phyloP scores from a whole-genome alignment of 1,140 invertebrate species.

The Brachionus sp. region DNA sequence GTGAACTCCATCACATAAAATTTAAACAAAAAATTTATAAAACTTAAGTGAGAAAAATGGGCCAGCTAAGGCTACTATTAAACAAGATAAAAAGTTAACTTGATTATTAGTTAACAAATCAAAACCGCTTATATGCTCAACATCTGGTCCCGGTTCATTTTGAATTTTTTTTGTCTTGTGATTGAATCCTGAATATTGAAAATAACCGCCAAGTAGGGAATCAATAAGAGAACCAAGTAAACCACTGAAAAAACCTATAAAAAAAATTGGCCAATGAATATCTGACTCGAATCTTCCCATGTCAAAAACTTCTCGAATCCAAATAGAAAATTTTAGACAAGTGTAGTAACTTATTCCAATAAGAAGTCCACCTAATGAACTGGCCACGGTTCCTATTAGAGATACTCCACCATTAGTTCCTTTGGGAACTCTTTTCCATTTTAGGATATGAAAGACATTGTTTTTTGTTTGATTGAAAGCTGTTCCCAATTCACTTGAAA shows the following conservation, averaged over 20 bases:
- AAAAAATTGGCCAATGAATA: not conserved
- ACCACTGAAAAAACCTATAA: slow-evolving; percentile 3
- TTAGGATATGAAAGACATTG: not conserved
- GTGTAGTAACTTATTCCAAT: not conserved
- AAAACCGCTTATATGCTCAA: not conserved
- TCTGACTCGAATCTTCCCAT: not conserved
- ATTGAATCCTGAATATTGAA: slow-evolving; percentile 14
- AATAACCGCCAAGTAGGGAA: not conserved
- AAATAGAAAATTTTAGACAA: not conserved
- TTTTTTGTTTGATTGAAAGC: slow-evolving; percentile 10
- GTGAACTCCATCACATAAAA: too few species aligned
- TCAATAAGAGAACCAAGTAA: slow-evolving; percentile 16
- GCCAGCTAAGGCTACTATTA: not conserved
- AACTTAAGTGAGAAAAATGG: slow-evolving; percentile 1
- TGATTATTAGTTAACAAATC: slow-evolving; percentile 38
- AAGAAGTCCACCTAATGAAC: not conserved
- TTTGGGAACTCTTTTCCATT: slow-evolving; percentile 23
- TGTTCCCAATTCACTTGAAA: slow-evolving; percentile 22
- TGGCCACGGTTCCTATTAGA: not conserved
- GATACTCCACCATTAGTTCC: slow-evolving; percentile 26
- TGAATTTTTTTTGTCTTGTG: not conserved
- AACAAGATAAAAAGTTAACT: slow-evolving; percentile 14
- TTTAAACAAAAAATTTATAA: slow-evolving; percentile 15
- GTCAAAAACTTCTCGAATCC: not conserved
- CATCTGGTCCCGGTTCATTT: not conserved